Base-by-base conservation (phyloP, 2,113 vertebrate genomes). In the Isichthys henryi region DNA sequence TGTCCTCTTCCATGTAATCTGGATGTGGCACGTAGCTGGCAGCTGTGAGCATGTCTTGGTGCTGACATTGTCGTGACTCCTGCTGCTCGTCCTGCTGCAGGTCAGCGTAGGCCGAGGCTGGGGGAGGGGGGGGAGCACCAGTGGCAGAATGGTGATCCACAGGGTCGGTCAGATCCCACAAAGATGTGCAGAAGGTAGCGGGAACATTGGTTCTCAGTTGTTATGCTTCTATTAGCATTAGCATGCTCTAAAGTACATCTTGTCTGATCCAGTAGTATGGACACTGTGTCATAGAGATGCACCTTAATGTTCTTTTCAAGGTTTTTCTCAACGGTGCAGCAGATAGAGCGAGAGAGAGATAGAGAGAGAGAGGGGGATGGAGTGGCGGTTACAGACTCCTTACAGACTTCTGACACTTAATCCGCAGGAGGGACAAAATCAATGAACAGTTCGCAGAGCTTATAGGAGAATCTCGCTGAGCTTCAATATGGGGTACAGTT, bases 71-170 rank as follows among this genome's bases (percentile, higher is more conserved):
- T 10, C 89, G 74, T 39, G 58, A 88, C 39, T 89, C 66, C 85
- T 27, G 46, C 21, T 5, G 39, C n/a, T 87, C 45, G n/a, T 97
- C 96, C 92, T 92, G 92, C 92, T 97, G 96, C 91, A 97, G 96
- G 93, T 97, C 97, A 0, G 96, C 96, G 91, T 97, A 97, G 94
- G 97, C 96, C 0, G 97, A 96, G 2, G 96, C 97, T 98, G 94
- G 43, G 90, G 92, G 90, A 46, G 48, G 88, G 19, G 19, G 9
- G 84, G 2, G 70, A 1, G 43, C 62, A 46, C 31, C 35, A 48
- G 35, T 13, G 39, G n/a, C 70, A 52, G 84, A 48, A 66, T 43
- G 77, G 27, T 70, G n/a, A 70, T 70, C n/a, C 62, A 70, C n/a
- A 70, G n/a, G n/a, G 62, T 31, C 10, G n/a, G 3, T 70, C 62